Evolutionary conservation across 2,797 vertebrate genomes (phyloP).

Genomic region (Parotocinclus haroldoi): DNA sequence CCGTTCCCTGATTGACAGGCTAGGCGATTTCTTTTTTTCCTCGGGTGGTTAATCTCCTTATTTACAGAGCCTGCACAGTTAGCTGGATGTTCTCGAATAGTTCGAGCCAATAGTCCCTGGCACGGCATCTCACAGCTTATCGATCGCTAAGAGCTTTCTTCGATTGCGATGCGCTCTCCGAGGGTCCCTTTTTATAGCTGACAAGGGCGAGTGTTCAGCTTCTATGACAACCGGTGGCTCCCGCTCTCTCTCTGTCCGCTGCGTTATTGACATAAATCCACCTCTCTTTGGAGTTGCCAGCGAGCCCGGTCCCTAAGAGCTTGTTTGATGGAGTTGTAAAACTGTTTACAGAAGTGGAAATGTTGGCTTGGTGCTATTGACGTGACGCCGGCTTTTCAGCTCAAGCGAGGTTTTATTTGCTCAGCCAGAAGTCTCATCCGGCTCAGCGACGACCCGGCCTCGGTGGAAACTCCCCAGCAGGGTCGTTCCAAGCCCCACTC

Average conservation of each 20-base stretch:
- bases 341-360: slow-evolving; percentile 1
- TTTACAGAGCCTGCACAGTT: too few species aligned
- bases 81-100: too few species aligned
- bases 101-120: not conserved
- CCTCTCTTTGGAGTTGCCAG: not conserved
- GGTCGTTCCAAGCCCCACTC: not conserved
- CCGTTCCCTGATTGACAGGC: too few species aligned
- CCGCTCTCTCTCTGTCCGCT: not conserved
- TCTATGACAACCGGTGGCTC: not conserved
- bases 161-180: not conserved
- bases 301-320: not conserved
- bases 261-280: not conserved
- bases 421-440: not conserved
- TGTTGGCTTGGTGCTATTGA: not conserved
- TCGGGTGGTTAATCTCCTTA: too few species aligned
- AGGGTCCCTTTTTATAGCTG: slow-evolving; percentile 2
- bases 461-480: not conserved
- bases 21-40: too few species aligned
- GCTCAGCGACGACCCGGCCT: not conserved
- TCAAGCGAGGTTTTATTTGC: slow-evolving; percentile 16
- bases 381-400: slow-evolving; percentile 4
- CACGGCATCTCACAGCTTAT: not conserved
- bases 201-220: not conserved
- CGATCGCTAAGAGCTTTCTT: not conserved
- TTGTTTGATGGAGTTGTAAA: slow-evolving; percentile 3